Conservation (phyloP, 2,113 vertebrate genomes). For the Antennarius striatus region DNA sequence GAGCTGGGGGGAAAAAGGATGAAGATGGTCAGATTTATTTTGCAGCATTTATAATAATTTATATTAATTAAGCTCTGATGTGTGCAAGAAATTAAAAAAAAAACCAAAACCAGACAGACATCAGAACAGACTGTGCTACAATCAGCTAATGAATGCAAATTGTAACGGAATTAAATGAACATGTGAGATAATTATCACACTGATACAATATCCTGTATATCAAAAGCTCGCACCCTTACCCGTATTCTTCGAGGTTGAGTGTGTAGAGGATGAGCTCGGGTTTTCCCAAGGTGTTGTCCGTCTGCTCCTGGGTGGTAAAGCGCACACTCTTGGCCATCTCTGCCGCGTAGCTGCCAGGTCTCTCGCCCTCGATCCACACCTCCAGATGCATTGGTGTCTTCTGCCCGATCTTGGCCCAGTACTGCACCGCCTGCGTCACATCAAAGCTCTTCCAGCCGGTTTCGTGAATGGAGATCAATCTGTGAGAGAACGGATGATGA, state of each 20-base stretch:
- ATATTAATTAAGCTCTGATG: too few relatives aligned
- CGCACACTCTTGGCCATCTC: conserved; percentile 86
- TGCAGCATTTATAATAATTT: too few relatives aligned
- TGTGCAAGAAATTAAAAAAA: too few relatives aligned
- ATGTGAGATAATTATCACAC: conserved; percentile 51
- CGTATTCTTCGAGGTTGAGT: conserved; percentile 87
- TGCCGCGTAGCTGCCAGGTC: conserved; percentile 84
- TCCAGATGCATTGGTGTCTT: conserved; percentile 88
- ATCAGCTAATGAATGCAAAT: conserved; percentile 29
- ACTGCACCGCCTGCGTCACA: conserved; percentile 92
- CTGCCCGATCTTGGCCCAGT: conserved; percentile 85
- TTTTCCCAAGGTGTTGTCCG: conserved; percentile 81
- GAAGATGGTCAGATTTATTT: not conserved
- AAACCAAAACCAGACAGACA: not conserved
- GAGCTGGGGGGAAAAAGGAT: conserved; percentile 69
- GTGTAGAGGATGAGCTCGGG: conserved; percentile 91
- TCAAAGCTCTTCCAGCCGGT: conserved; percentile 95
- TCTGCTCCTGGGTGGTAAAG: conserved; percentile 86
- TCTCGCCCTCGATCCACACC: conserved; percentile 92
- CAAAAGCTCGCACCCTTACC: conserved; percentile 78
- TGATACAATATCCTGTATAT: conserved; percentile 53
- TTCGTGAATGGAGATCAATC: conserved; percentile 88
- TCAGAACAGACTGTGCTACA: too few relatives aligned
- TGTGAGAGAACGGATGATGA: conserved; percentile 58
- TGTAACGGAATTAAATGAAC: not conserved